A percentile compares a stretch with the other conserved stretches of the same genome.
Evolutionary conservation across 2,797 vertebrate genomes (phyloP).

Genomic region (Periparus ater): DNA sequence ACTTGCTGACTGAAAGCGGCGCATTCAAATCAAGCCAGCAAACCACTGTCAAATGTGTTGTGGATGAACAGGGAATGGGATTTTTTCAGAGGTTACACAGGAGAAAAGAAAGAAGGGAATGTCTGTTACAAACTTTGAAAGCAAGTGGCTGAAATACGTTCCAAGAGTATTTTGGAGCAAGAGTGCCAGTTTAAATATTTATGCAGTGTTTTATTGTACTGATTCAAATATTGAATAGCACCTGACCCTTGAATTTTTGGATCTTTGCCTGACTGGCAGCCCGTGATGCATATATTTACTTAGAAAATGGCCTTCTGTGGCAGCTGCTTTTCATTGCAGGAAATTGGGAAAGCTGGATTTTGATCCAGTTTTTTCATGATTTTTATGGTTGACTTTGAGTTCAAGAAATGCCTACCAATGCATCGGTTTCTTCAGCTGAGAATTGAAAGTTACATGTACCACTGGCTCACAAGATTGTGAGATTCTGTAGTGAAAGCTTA

Average conservation of each 20-base stretch:
- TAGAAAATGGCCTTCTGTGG: slow-evolving; percentile 11
- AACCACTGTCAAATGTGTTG: slow-evolving; percentile 33
- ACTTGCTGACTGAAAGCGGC: slow-evolving; percentile 9
- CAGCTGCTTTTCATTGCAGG: slow-evolving; percentile 28
- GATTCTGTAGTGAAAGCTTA: not conserved
- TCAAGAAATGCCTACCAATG: not conserved
- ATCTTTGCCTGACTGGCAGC: slow-evolving; percentile 39
- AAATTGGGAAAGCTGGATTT: not conserved
- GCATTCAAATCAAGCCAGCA: slow-evolving; percentile 14
- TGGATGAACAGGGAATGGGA: slow-evolving; percentile 4
- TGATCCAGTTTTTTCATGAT: not conserved
- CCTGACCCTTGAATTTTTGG: slow-evolving; percentile 59
- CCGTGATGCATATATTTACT: slow-evolving; percentile 22
- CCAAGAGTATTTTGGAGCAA: slow-evolving; percentile 61
- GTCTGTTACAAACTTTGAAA: slow-evolving; percentile 54
- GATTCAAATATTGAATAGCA: slow-evolving; percentile 48
- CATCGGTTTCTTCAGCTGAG: not conserved
- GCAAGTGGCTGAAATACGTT: slow-evolving; percentile 39
- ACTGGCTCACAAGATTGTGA: not conserved
- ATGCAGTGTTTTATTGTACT: slow-evolving; percentile 56
- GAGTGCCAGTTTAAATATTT: slow-evolving; percentile 70
- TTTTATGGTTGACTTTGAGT: slow-evolving; percentile 3
- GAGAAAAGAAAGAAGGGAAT: slow-evolving; percentile 34
- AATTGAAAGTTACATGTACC: not conserved
- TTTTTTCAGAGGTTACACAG: slow-evolving; percentile 14